Conservation (phyloP, 1,140 invertebrate genomes). For the Trypoxylus dichotomus region DNA sequence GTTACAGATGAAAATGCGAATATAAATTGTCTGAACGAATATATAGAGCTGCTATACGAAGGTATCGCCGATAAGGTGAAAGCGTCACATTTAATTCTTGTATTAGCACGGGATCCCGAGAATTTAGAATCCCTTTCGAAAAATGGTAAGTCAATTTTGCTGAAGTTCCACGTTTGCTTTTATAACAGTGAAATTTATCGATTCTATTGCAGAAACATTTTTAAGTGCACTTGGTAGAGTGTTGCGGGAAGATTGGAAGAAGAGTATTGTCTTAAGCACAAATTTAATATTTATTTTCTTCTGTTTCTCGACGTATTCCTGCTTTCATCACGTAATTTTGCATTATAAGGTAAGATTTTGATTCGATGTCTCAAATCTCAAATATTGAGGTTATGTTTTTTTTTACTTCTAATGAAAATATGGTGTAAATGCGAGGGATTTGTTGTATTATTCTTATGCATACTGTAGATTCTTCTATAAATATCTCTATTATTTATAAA, state of each 20-base stretch:
- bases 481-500: no score
- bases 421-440: no score
- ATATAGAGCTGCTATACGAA: slow-evolving; percentile 96
- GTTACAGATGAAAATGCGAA: slow-evolving; percentile 55
- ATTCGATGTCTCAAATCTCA: background rate
- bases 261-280: slow-evolving; percentile 92
- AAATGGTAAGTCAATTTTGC: slow-evolving; percentile 79
- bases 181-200: background rate
- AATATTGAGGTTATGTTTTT: no score
- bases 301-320: slow-evolving; percentile 94
- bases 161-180: no score
- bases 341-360: slow-evolving; percentile 74
- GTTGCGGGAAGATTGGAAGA: slow-evolving; percentile 94
- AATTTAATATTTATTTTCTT: slow-evolving; percentile 98
- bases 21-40: slow-evolving; percentile 86
- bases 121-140: slow-evolving; percentile 91
- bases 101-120: slow-evolving; percentile 88
- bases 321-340: slow-evolving; percentile 91
- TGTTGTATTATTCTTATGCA: no score
- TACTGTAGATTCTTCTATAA: no score
- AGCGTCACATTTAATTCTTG: slow-evolving; percentile 88
- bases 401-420: no score
- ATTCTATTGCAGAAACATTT: slow-evolving; percentile 78
- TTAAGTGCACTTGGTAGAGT: slow-evolving; percentile 93
- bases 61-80: slow-evolving; percentile 90